Base-by-base conservation (phyloP, 2,888 invertebrate genomes). In the Papilio elwesi region DNA sequence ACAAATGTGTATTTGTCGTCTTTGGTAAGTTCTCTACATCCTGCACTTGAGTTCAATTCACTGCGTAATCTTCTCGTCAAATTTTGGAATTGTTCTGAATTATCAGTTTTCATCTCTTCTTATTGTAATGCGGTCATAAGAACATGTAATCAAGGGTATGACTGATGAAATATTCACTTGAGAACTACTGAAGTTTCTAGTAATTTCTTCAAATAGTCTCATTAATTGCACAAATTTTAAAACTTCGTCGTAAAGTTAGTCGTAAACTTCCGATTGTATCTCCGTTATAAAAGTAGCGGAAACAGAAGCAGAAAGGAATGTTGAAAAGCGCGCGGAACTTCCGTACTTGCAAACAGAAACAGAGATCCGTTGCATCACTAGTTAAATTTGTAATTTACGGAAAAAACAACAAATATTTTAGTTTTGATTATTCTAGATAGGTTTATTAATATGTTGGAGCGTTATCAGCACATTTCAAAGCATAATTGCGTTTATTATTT, bases 401-500 rank as follows among this genome's bases (percentile, higher is more conserved):
- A 51, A 51, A 43, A 62, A 43, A 16, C 36, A 36, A 52, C 43
- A 55, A n/a, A 7, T 15, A 74, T n/a, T 9, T 51, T 53, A 6
- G 10, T 38, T 4, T 49, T n/a, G 26, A 51, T 57, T 51, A 66
- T 52, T 26, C 15, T 7, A 9, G 15, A 10, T 6, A 36, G 0
- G 10, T 16, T 59, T 52, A 59, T 10, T 51, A 26, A 12, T 57
- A 36, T 55, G 38, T 49, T 15, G 7, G 38, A 51, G 59, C 26
- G 49, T 59, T 52, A 57, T 57, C 15, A 57, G 43, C 43, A 57
- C 48, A 12, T 57, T n/a, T 68, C 16, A 63, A 73, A 55, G n/a
- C 57, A 49, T 73, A 59, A 59, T 69, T 65, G 43, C 48, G 8
- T 68, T 57, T 26, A 69, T 26, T 73, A 57, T 51, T 51, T 26